These are phyloP conservation scores for Anolis apletophallus DNA, from an alignment of 2,797 vertebrate genomes.

Conservation along the genomic window DNA sequence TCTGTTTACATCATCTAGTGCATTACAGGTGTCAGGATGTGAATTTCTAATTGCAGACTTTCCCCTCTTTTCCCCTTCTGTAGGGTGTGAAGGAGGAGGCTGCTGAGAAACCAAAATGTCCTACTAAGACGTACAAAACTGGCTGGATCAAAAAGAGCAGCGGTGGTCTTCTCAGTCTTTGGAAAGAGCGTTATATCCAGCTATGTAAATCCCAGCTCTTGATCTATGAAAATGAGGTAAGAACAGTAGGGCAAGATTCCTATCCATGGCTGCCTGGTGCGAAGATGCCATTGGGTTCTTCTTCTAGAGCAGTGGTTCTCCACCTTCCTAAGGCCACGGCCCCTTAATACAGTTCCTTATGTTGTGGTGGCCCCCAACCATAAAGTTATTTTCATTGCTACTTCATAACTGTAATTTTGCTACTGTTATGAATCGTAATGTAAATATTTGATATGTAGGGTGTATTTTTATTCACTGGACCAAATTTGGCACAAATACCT, in stretches of 20 bases:
- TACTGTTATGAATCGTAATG: too few relatives aligned
- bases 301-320: background rate
- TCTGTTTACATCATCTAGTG: background rate
- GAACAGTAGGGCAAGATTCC: background rate
- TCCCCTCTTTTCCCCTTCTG: constrained; percentile 25
- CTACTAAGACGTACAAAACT: constrained; percentile 80
- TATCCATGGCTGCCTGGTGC: background rate
- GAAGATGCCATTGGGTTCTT: background rate
- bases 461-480: too few relatives aligned
- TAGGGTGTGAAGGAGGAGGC: constrained; percentile 84
- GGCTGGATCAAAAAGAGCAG: constrained; percentile 96
- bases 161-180: constrained; percentile 85
- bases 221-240: constrained; percentile 92
- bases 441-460: too few relatives aligned
- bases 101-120: constrained; percentile 74
- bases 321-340: too few relatives aligned
- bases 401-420: too few relatives aligned
- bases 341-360: too few relatives aligned
- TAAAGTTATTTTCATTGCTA: too few relatives aligned
- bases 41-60: background rate
- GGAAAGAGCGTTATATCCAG: constrained; percentile 93
- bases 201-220: constrained; percentile 86
- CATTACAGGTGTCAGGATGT: too few relatives aligned
- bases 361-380: too few relatives aligned
- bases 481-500: too few relatives aligned